Percentiles rank a stretch among this genome's conserved stretches.
These are phyloP conservation scores for Thunnus maccoyii DNA, from an alignment of 2,113 vertebrate genomes.

Conservation along the genomic window DNA sequence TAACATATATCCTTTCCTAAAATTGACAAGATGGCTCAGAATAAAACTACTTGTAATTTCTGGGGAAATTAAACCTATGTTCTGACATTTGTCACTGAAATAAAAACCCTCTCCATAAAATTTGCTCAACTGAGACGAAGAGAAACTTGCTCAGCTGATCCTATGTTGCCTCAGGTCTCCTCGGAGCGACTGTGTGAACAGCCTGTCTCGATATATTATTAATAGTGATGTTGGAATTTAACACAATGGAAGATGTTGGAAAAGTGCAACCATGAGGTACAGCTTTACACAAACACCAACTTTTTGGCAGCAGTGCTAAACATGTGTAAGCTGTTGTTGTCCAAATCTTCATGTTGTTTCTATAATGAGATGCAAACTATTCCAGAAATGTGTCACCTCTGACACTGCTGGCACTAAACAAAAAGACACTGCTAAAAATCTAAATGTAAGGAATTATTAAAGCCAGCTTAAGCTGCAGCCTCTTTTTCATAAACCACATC, in stretches of 20 bases:
- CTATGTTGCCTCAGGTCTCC: constrained; percentile 48
- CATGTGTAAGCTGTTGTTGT: neutral
- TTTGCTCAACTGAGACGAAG: neutral
- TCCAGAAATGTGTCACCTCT: neutral
- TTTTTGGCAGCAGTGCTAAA: neutral
- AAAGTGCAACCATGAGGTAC: neutral
- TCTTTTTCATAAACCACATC: neutral
- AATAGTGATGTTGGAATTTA: constrained; percentile 34
- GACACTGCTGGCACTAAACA: neutral
- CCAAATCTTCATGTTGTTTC: neutral
- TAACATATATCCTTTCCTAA: no score
- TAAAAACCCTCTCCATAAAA: constrained; percentile 9
- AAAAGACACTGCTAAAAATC: constrained; percentile 7
- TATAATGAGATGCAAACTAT: neutral
- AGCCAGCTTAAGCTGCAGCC: neutral
- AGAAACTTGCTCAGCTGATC: constrained; percentile 25
- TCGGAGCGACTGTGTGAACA: constrained; percentile 35
- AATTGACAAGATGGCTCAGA: no score
- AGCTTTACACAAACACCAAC: neutral
- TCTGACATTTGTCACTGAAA: constrained; percentile 2
- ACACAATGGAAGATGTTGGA: constrained; percentile 13
- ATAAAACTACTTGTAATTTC: neutral
- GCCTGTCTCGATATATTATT: constrained; percentile 52
- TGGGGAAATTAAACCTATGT: neutral
- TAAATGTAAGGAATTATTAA: constrained; percentile 6